These are phyloP conservation scores for Leptestheria dahalacensis DNA, from an alignment of 1,140 invertebrate genomes.

Conservation along the genomic window DNA sequence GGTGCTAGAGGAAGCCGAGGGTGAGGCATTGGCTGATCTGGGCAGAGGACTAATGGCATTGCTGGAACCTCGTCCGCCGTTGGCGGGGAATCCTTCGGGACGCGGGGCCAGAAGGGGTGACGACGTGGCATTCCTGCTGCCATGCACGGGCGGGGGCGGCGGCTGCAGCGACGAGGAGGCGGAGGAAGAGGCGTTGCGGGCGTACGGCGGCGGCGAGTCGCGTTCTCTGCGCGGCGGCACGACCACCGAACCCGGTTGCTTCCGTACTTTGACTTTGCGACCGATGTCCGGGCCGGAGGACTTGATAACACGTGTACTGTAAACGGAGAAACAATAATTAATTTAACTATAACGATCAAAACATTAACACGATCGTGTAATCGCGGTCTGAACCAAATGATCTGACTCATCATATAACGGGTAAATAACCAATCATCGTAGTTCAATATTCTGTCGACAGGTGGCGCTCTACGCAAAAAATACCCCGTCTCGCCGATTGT, in stretches of 20 bases:
- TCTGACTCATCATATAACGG: no score
- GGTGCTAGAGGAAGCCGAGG: not conserved
- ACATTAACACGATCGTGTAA: no score
- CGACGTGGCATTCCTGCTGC: not conserved
- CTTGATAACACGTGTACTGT: constrained; percentile 78
- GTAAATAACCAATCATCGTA: no score
- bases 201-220: constrained; percentile 9
- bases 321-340: constrained; percentile 22
- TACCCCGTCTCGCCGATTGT: no score
- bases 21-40: constrained; percentile 14
- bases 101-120: not conserved
- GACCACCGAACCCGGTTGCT: constrained; percentile 23
- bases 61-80: not conserved
- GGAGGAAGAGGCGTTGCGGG: constrained; percentile 18
- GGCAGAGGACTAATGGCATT: constrained; percentile 12
- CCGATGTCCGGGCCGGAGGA: constrained; percentile 66
- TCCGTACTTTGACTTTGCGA: constrained; percentile 55
- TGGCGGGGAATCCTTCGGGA: no score
- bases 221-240: constrained; percentile 21
- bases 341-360: no score
- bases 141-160: constrained; percentile 15
- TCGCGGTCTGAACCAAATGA: no score
- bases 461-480: no score
- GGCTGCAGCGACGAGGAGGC: constrained; percentile 23
- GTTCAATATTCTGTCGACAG: no score